Evolutionary conservation across 2,113 vertebrate species (phyloP).

Genomic region (Myocastor coypus): DNA sequence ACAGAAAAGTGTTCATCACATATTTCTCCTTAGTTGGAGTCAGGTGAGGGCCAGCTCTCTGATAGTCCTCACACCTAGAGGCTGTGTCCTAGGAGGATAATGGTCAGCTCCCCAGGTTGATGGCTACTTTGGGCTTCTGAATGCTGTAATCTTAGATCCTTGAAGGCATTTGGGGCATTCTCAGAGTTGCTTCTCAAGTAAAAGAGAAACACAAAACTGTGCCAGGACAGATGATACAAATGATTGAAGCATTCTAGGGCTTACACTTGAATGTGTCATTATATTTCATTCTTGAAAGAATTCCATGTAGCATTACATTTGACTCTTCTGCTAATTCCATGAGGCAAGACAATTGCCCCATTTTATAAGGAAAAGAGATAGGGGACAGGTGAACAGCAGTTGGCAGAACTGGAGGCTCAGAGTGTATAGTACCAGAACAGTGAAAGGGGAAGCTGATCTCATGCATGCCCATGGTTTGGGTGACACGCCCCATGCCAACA

Average conservation of each 20-base stretch:
- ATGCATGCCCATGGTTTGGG: rapidly evolving
- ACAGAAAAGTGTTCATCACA: background rate
- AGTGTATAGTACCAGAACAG: background rate
- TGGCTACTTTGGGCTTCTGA: background rate
- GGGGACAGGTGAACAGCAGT: too few species aligned
- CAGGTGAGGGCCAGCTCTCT: background rate
- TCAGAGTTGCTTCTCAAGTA: background rate
- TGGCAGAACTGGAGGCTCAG: background rate
- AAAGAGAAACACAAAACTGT: background rate
- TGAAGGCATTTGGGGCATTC: background rate
- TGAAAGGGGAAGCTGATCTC: background rate
- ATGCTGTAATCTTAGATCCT: background rate
- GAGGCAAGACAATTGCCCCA: background rate
- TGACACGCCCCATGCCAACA: background rate
- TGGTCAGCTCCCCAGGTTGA: background rate
- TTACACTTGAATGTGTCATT: background rate
- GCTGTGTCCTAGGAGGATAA: background rate
- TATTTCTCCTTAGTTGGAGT: background rate
- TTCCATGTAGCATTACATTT: background rate
- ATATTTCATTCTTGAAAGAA: background rate
- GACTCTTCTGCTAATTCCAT: background rate
- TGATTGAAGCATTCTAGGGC: rapidly evolving
- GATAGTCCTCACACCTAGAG: background rate
- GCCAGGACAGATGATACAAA: background rate
- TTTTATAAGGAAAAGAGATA: background rate